Base-by-base conservation (phyloP, 2,113 vertebrate species). In the Peromyscus maniculatus region DNA sequence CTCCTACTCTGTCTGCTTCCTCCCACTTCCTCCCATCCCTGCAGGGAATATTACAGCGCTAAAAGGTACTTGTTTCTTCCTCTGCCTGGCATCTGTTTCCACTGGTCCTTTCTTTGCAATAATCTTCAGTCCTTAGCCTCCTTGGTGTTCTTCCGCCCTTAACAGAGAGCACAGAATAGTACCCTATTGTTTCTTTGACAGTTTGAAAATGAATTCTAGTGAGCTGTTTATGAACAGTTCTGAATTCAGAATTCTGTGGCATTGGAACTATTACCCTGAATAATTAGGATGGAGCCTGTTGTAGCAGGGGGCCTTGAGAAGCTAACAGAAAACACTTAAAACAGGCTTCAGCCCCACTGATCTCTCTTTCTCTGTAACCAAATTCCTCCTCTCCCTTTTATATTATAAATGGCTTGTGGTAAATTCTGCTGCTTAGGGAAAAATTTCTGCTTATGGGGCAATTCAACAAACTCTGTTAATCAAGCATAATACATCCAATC, bases 161-260 rank as follows among this genome's bases (percentile, higher is more conserved):
- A 12, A n/a, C 19, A 87, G 33, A 79, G 16, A 5, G 2, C 17
- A 4, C 36, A 2, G 5, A 84, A 57, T 7, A 93, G 33, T 16
- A 52, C 0, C 28, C n/a, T 82, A 28, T 39, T n/a, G 28, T 75
- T 62, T 89, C 11, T 82, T 64, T 71, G 17, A 12, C 2, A 62
- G 39, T 52, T 89, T 92, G 71, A 43, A 86, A 77, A 80, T 75
- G 86, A 92, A 93, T 59, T 93, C 66, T 59, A 91, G 77, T 59
- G 67, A 96, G 80, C 17, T 59, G 36, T 57, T 86, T 77, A 39
- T 39, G 11, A 80, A 55, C 49, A 80, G 17, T 55, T 55, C 49
- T 36, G 7, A 31, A 91, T 8, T 21, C 0, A 4, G 24, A 31
- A 28, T 80, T 89, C 36, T 89, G 71, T 92, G 55, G 36, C 7